Percentiles rank a stretch among this genome's conserved stretches.
Conservation (phyloP, 2,888 invertebrate species). For the Pteria penguin region DNA sequence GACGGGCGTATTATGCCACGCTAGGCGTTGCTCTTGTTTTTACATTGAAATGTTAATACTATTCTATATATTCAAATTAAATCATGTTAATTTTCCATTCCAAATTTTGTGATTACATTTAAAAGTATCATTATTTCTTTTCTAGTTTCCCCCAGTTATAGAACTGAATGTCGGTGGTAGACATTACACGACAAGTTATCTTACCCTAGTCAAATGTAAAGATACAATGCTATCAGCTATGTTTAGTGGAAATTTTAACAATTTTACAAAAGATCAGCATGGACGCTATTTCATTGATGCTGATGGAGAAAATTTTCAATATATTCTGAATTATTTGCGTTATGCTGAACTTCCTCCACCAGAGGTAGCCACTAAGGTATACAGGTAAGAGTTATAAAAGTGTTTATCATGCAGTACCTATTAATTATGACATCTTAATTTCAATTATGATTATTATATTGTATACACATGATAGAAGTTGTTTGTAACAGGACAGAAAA, state of each 20-base stretch:
- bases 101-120: no score
- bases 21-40: no score
- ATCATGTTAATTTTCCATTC: no score
- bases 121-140: background rate
- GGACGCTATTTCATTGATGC: conserved; percentile 77
- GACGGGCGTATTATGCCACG: no score
- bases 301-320: conserved; percentile 70
- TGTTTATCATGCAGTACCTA: no score
- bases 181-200: conserved; percentile 68
- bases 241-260: conserved; percentile 75
- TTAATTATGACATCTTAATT: no score
- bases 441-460: no score
- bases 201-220: conserved; percentile 68
- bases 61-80: no score
- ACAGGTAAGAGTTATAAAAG: no score
- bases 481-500: no score
- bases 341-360: conserved; percentile 70
- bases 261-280: conserved; percentile 66
- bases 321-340: conserved; percentile 73
- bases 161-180: conserved; percentile 77
- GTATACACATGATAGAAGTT: no score
- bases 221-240: conserved; percentile 76
- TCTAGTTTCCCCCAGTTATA: conserved; percentile 68
- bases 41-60: no score
- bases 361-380: conserved; percentile 59